Evolutionary conservation across 2,113 vertebrate genomes (phyloP).

Genomic region (Agapornis roseicollis): DNA sequence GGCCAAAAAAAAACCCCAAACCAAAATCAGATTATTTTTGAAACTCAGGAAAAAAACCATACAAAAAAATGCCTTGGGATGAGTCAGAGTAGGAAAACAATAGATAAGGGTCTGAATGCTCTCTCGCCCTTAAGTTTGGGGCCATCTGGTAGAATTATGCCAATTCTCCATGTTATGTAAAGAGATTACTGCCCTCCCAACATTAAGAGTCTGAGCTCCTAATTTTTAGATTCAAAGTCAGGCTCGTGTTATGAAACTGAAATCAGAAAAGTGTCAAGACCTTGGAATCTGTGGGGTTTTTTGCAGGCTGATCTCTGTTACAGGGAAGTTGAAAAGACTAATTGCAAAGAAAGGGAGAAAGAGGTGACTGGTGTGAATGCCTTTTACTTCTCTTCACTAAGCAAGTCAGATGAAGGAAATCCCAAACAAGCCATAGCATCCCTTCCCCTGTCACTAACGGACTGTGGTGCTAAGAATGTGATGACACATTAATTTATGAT

Average conservation of each 20-base stretch:
- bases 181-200: conserved; percentile 14
- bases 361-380: background rate
- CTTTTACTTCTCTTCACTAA: background rate
- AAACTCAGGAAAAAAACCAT: background rate
- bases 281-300: background rate
- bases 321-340: background rate
- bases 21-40: background rate
- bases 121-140: background rate
- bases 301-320: background rate
- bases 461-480: background rate
- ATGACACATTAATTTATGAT: background rate
- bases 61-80: background rate
- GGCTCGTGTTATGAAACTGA: background rate
- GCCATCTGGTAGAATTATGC: background rate
- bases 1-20: background rate
- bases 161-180: conserved; percentile 21
- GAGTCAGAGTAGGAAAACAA: background rate
- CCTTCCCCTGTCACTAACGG: background rate
- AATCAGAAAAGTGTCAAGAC: background rate
- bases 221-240: background rate
- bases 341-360: background rate
- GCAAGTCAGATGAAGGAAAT: background rate
- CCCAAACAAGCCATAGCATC: background rate
- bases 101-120: background rate
- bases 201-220: conserved; percentile 11